Conservation (phyloP, 64 coral and sea anemone genomes). For the Montipora efflorescens region DNA sequence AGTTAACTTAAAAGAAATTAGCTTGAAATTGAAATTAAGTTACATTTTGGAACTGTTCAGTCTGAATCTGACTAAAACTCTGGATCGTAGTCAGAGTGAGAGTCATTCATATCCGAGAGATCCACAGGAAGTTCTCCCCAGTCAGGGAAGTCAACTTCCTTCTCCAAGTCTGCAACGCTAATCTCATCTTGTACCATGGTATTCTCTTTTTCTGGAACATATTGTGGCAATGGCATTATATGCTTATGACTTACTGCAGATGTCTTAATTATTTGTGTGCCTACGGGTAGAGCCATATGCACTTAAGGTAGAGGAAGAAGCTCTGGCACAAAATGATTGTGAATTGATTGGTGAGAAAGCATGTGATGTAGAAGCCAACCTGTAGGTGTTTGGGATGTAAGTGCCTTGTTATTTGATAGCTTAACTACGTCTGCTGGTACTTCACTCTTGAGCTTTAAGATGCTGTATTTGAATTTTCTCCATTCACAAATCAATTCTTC, state of each 20-base stretch:
- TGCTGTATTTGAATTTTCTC: slow-evolving; percentile 66
- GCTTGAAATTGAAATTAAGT: not conserved
- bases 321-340: slow-evolving; percentile 44
- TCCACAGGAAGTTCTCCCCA: slow-evolving; percentile 9
- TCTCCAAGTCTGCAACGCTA: slow-evolving; percentile 12
- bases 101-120: slow-evolving; percentile 37
- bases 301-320: slow-evolving; percentile 10
- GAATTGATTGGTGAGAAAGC: slow-evolving; percentile 33
- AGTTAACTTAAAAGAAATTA: not conserved
- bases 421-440: slow-evolving; percentile 47
- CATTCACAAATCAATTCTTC: slow-evolving; percentile 54
- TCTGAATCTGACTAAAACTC: slow-evolving; percentile 41
- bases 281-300: slow-evolving; percentile 49
- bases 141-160: slow-evolving; percentile 9
- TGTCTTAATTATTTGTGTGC: slow-evolving; percentile 44
- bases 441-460: slow-evolving; percentile 50
- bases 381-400: slow-evolving; percentile 61
- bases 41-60: slow-evolving; percentile 35
- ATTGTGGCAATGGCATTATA: slow-evolving; percentile 50
- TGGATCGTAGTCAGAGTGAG: slow-evolving; percentile 12
- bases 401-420: slow-evolving; percentile 22
- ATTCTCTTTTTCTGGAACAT: slow-evolving; percentile 22
- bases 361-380: slow-evolving; percentile 60
- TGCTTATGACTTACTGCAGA: slow-evolving; percentile 44
- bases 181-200: not conserved